phyloP scores from a whole-genome alignment of 2,888 invertebrate genomes.

The Lottia scabra region DNA sequence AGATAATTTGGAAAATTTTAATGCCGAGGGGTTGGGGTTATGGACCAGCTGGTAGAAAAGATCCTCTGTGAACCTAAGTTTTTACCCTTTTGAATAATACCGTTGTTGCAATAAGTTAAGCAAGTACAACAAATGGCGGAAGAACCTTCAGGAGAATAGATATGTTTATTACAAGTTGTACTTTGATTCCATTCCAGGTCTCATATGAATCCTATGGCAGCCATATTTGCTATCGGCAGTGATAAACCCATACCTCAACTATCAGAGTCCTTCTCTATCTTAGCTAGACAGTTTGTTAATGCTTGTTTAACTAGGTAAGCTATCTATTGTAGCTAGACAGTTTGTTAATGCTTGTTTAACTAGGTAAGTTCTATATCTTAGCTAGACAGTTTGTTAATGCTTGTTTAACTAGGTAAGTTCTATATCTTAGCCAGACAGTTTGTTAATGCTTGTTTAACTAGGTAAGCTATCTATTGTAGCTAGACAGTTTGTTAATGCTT shows the following conservation, averaged over 20 bases:
- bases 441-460: conserved; percentile 58
- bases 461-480: conserved; percentile 62
- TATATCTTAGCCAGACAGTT: conserved; percentile 62
- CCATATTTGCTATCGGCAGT: conserved; percentile 69
- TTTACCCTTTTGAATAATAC: too few species aligned
- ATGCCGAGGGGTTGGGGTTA: too few species aligned
- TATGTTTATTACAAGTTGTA: too few species aligned
- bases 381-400: conserved; percentile 64
- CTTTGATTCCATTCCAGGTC: conserved; percentile 44
- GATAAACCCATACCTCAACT: conserved; percentile 57
- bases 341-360: conserved; percentile 44
- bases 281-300: conserved; percentile 64
- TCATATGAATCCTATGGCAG: conserved; percentile 68
- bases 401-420: conserved; percentile 61
- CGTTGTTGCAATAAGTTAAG: too few species aligned
- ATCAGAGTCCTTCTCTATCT: conserved; percentile 57
- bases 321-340: background rate
- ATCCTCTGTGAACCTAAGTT: too few species aligned
- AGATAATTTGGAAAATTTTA: too few species aligned
- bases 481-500: conserved; percentile 61
- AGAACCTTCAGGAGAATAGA: too few species aligned
- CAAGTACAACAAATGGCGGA: too few species aligned
- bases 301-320: conserved; percentile 62
- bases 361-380: conserved; percentile 59
- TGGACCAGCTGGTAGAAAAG: too few species aligned